phyloP scores from a whole-genome alignment of 2,888 invertebrate genomes.

The Trachelus stipa region DNA sequence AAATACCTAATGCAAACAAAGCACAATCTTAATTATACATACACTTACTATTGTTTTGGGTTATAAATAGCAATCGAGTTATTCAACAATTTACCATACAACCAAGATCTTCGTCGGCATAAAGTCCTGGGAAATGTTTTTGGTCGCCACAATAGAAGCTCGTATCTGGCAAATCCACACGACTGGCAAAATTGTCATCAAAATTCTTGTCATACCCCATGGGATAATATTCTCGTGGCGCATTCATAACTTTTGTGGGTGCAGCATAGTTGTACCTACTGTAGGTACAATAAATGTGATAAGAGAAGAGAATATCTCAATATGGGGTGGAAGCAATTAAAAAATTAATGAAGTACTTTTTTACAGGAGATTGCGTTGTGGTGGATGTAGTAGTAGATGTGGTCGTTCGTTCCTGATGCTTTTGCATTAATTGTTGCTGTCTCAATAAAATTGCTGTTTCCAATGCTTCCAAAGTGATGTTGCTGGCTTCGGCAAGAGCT shows the following conservation, averaged over 20 bases:
- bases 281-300: background rate
- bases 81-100: conserved; percentile 79
- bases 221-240: conserved; percentile 89
- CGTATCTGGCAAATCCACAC: conserved; percentile 86
- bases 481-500: conserved; percentile 76
- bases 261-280: conserved; percentile 54
- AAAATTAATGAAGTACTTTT: conserved; percentile 41
- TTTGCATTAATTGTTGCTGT: conserved; percentile 77
- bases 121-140: conserved; percentile 90
- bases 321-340: background rate
- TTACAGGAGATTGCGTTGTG: conserved; percentile 57
- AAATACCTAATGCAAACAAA: conserved; percentile 76
- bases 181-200: conserved; percentile 87
- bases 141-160: conserved; percentile 88
- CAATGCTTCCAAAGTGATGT: conserved; percentile 82
- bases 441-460: conserved; percentile 80
- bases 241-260: conserved; percentile 84
- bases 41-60: background rate
- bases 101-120: conserved; percentile 88
- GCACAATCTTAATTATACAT: conserved; percentile 40
- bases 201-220: conserved; percentile 90
- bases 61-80: background rate
- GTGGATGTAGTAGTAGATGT: conserved; percentile 68
- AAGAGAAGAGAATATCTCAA: background rate
- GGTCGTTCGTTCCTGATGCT: conserved; percentile 68